These are phyloP conservation scores for Lipophrys pholis DNA, from an alignment of 2,113 vertebrate genomes.

Conservation along the genomic window DNA sequence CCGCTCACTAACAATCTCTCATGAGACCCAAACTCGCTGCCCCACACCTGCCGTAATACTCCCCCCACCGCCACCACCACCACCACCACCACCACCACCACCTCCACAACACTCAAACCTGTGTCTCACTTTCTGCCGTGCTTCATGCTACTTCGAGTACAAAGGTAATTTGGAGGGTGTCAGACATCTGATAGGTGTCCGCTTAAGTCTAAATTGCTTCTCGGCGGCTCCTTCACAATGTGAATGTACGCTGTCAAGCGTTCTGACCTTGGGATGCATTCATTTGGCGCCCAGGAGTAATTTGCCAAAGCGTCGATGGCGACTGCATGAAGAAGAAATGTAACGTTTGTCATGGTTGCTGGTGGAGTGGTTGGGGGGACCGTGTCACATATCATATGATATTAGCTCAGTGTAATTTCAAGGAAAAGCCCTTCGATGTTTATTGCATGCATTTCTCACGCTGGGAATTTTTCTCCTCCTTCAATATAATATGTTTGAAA, in stretches of 20 bases:
- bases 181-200: constrained; percentile 18
- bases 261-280: constrained; percentile 51
- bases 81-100: not conserved
- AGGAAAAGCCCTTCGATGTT: constrained; percentile 9
- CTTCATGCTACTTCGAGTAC: constrained; percentile 20
- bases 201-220: constrained; percentile 43
- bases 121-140: constrained; percentile 1
- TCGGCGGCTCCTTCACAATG: not conserved
- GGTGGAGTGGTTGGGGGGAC: not conserved
- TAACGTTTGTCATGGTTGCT: not conserved
- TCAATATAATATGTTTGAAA: not conserved
- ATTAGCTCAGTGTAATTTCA: constrained; percentile 7
- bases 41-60: constrained; percentile 1
- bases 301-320: constrained; percentile 15
- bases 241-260: constrained; percentile 14
- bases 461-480: not conserved
- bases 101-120: not conserved
- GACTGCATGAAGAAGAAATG: not conserved
- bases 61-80: not conserved
- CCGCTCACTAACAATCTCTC: constrained; percentile 13
- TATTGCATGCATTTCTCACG: not conserved
- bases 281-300: constrained; percentile 5
- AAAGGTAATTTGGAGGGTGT: constrained; percentile 16
- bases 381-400: not conserved
- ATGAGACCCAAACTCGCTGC: constrained; percentile 1